Evolutionary conservation across 2,888 invertebrate genomes (phyloP).

Genomic region (Lasioglossum malachurum): DNA sequence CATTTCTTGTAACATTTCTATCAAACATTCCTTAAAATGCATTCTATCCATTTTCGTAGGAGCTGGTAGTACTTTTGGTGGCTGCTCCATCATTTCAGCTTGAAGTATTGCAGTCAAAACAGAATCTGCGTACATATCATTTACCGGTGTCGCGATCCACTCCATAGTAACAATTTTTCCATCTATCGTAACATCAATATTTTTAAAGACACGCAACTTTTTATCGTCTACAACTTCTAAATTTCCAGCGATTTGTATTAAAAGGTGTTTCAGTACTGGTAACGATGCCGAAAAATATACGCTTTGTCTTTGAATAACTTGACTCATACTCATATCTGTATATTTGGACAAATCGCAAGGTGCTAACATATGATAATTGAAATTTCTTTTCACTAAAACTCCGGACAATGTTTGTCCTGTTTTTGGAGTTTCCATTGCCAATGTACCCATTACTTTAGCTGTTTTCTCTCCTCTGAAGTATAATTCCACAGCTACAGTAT

Average conservation of each 20-base stretch:
- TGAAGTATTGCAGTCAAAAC: slow-evolving; percentile 95
- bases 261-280: slow-evolving; percentile 90
- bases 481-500: slow-evolving; percentile 96
- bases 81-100: slow-evolving; percentile 90
- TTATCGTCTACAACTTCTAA: slow-evolving; percentile 91
- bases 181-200: slow-evolving; percentile 93
- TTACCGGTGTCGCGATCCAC: slow-evolving; percentile 97
- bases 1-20: slow-evolving; percentile 97
- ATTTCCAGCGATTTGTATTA: slow-evolving; percentile 92
- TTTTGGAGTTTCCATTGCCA: slow-evolving; percentile 93
- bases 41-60: slow-evolving; percentile 93
- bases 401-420: slow-evolving; percentile 94
- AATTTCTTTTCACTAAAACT: slow-evolving; percentile 97
- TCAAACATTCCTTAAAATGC: slow-evolving; percentile 96
- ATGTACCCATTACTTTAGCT: slow-evolving; percentile 98
- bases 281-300: slow-evolving; percentile 93
- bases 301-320: slow-evolving; percentile 96
- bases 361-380: slow-evolving; percentile 98
- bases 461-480: slow-evolving; percentile 99
- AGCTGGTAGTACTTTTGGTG: slow-evolving; percentile 87
- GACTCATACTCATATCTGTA: slow-evolving; percentile 97
- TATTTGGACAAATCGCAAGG: slow-evolving; percentile 97
- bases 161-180: slow-evolving; percentile 94
- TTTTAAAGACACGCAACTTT: slow-evolving; percentile 92
- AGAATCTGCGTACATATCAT: slow-evolving; percentile 99